Percentiles rank a stretch among this genome's conserved stretches.
These are phyloP conservation scores for Ctenosaura bakeri DNA, from an alignment of 2,797 vertebrate genomes.

Conservation along the genomic window DNA sequence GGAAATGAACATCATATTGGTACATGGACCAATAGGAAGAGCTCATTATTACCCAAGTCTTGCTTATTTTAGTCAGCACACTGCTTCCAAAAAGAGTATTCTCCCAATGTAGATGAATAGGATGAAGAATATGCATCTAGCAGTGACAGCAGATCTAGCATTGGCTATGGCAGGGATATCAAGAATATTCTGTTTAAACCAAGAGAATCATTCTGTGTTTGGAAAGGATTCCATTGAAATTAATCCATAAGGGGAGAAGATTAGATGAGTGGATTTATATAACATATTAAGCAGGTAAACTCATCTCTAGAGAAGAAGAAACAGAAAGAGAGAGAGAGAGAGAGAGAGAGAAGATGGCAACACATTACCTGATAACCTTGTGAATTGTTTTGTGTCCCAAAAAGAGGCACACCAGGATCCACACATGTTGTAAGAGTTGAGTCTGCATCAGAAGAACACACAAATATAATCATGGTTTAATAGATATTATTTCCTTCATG, in stretches of 20 bases:
- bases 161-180: too few relatives aligned
- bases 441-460: constrained; percentile 77
- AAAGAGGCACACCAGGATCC: constrained; percentile 91
- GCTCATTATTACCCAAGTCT: background rate
- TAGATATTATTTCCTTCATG: background rate
- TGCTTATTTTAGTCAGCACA: background rate
- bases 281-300: background rate
- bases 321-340: too few relatives aligned
- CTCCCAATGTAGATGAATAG: background rate
- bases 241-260: background rate
- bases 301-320: background rate
- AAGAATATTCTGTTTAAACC: too few relatives aligned
- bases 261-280: background rate
- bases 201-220: background rate
- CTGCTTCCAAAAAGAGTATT: background rate
- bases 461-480: background rate
- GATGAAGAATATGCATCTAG: background rate
- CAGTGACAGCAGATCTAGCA: background rate
- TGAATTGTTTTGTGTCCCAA: constrained; percentile 95
- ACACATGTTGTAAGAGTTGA: constrained; percentile 92
- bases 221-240: background rate
- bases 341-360: background rate
- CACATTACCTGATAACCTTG: constrained; percentile 92
- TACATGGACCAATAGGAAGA: too few relatives aligned
- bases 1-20: background rate